Base-by-base conservation (phyloP, 2,888 invertebrate species). In the Augochlorella aurata region DNA sequence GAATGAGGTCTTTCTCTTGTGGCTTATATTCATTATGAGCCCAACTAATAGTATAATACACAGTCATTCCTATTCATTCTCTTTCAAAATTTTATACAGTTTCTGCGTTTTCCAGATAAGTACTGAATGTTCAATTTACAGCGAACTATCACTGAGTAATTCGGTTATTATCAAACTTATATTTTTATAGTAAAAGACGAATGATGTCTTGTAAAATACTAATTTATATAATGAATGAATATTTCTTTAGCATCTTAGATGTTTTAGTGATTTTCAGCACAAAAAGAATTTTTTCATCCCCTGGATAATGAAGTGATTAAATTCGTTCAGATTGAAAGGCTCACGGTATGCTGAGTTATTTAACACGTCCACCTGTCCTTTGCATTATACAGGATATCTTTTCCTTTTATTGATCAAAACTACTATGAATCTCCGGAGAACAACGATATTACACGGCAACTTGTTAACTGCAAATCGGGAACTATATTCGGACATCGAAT, bases 381-480 rank as follows among this genome's bases (percentile, higher is more conserved):
- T 14, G 54, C 68, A 44, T 21, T 74, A 65, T 67, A 24, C 45
- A 50, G 68, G 47, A 50, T 74, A 72, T 68, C 65, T 71, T 54
- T 44, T 47, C 12, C 63, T 54, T 44, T 45, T 68, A 29, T 70
- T 49, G 72, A 61, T 73, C 61, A 74, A 21, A 44, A 18, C 50
- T 45, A 29, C 7, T 67, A 63, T 14, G 73, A 75, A 63, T 74
- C 45, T 71, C 54, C 52, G 67, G 52, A 18, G 61, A 66, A 77
- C 49, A 58, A 74, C 49, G 74, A 38, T 61, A 63, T 61, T 66
- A 49, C 68, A 68, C 80, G 80, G 77, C 83, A 81, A 81, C 77
- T 63, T 77, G 81, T 82, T 81, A 83, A 81, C 81, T 81, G 81
- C 81, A 58, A 74, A 83, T 81, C 82, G 74, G 81, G 74, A 83